Conservation (phyloP, 1,140 invertebrate species). For the Drosophila lacteicornis region DNA sequence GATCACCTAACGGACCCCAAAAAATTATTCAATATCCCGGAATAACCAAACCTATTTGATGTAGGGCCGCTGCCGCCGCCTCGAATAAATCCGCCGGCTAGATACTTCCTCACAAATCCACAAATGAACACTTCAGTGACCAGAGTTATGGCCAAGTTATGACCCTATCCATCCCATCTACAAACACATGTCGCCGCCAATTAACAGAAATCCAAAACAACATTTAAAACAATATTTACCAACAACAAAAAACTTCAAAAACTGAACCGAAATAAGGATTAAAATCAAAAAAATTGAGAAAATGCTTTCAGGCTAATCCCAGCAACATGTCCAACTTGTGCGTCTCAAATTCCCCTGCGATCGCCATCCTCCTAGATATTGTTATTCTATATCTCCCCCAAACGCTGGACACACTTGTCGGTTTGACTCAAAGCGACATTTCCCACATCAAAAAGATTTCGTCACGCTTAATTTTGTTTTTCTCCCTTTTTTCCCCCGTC, state of each 20-base stretch:
- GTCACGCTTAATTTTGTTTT: conserved; percentile 67
- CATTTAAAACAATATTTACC: conserved; percentile 73
- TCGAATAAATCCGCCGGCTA: conserved; percentile 64
- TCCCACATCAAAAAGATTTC: conserved; percentile 83
- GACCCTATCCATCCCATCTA: conserved; percentile 53
- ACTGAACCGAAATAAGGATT: conserved; percentile 68
- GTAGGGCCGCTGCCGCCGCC: conserved; percentile 61
- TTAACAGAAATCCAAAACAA: conserved; percentile 78
- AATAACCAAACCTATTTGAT: conserved; percentile 53
- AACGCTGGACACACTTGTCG: conserved; percentile 79
- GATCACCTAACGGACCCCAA: conserved; percentile 50
- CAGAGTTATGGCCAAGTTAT: conserved; percentile 38
- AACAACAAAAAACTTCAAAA: conserved; percentile 42
- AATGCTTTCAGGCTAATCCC: conserved; percentile 82
- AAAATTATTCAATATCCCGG: conserved; percentile 29
- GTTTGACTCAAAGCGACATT: conserved; percentile 79
- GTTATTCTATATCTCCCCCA: conserved; percentile 44
- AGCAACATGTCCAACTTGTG: conserved; percentile 71
- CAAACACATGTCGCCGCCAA: conserved; percentile 81
- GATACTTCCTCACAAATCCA: conserved; percentile 68
- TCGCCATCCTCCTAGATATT: conserved; percentile 26
- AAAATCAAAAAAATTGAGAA: conserved; percentile 72
- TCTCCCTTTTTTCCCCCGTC: conserved; percentile 20
- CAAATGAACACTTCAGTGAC: conserved; percentile 65
- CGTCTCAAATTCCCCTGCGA: conserved; percentile 65